A percentile compares a stretch with the other conserved stretches of the same genome.
Evolutionary conservation across 2,888 invertebrate genomes (phyloP).

Genomic region (Euphydryas editha): DNA sequence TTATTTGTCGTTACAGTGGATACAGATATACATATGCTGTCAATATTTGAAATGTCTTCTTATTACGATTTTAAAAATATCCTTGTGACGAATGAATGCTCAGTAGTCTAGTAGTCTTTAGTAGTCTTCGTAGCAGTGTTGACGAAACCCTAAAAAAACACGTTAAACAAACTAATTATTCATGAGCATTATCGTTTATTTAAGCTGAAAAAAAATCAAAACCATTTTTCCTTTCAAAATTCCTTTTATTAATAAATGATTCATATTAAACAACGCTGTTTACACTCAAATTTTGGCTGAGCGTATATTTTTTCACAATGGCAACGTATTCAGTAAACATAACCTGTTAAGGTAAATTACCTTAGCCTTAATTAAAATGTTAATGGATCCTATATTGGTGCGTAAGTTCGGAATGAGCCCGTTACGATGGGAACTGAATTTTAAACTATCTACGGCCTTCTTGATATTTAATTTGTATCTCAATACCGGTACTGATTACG

Average conservation of each 20-base stretch:
- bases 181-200: background rate
- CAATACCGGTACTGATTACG: conserved; percentile 1
- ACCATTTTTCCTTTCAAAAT: background rate
- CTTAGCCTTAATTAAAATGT: conserved; percentile 57
- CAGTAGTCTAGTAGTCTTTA: too few relatives aligned
- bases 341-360: conserved; percentile 28
- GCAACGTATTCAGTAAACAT: conserved; percentile 11
- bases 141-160: background rate
- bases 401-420: conserved; percentile 43
- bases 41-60: too few relatives aligned
- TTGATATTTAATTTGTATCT: conserved; percentile 11
- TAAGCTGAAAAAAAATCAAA: background rate
- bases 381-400: conserved; percentile 54
- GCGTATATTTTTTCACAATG: conserved; percentile 7
- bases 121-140: too few relatives aligned
- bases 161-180: background rate
- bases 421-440: conserved; percentile 38
- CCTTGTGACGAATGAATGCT: too few relatives aligned
- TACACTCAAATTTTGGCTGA: background rate
- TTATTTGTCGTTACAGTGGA: too few relatives aligned
- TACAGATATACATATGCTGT: too few relatives aligned
- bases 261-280: background rate
- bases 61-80: too few relatives aligned
- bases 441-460: conserved; percentile 32
- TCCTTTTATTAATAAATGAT: conserved; percentile 7